Conservation (phyloP, 1,140 invertebrate genomes). For the Psilanteris sp. region DNA sequence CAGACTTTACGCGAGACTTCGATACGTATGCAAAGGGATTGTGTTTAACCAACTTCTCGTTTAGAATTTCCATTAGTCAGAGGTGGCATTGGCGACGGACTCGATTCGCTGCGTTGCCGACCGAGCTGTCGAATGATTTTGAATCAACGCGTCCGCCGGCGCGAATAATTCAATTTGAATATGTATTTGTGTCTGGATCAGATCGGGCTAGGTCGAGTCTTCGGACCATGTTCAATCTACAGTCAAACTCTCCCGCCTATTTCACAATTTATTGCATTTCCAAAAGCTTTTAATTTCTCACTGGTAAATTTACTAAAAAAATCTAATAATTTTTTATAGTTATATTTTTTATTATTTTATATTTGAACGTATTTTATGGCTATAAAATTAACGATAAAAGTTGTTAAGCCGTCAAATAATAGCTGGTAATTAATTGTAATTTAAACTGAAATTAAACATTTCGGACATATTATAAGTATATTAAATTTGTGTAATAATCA, state of each 20-base stretch:
- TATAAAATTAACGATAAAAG: too few species aligned
- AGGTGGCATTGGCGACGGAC: slow-evolving; percentile 28
- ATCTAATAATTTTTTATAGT: too few species aligned
- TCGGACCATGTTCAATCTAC: slow-evolving; percentile 56
- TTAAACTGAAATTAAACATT: too few species aligned
- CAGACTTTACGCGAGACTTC: slow-evolving; percentile 44
- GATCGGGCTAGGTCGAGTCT: slow-evolving; percentile 8
- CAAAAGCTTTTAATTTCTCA: slow-evolving; percentile 50
- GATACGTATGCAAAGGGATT: slow-evolving; percentile 78
- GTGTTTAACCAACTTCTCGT: slow-evolving; percentile 73
- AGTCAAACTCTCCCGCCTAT: slow-evolving; percentile 43
- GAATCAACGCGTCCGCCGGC: slow-evolving; percentile 78
- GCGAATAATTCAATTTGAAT: slow-evolving; percentile 80
- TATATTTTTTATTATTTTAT: too few species aligned
- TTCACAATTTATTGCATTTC: slow-evolving; percentile 61
- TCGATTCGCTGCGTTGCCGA: slow-evolving; percentile 34
- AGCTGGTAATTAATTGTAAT: too few species aligned
- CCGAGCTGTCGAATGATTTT: slow-evolving; percentile 76
- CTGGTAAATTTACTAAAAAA: slow-evolving; percentile 4
- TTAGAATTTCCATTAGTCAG: slow-evolving; percentile 60
- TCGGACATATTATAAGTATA: too few species aligned
- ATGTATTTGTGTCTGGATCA: slow-evolving; percentile 68
- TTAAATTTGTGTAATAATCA: too few species aligned
- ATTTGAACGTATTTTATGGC: too few species aligned
- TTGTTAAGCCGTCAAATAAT: too few species aligned